Conservation (phyloP, 2,888 invertebrate genomes). For the Pandemis cinnamomeana region DNA sequence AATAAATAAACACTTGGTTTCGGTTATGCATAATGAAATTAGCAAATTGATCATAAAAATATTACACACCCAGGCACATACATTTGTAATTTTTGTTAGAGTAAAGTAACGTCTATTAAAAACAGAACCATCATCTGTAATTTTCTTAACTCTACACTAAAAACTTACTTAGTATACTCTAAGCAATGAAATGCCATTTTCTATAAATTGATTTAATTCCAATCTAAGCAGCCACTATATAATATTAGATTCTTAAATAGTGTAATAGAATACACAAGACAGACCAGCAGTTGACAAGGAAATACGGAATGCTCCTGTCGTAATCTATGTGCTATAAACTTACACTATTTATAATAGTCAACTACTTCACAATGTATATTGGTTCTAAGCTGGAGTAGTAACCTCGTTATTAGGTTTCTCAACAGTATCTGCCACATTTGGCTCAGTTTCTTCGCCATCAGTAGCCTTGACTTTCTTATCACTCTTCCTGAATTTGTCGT, state of each 20-base stretch:
- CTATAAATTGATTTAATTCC: slow-evolving; percentile 5
- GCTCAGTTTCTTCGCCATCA: slow-evolving; percentile 69
- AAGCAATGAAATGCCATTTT: slow-evolving; percentile 24
- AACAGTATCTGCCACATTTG: slow-evolving; percentile 63
- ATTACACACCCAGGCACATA: slow-evolving; percentile 8
- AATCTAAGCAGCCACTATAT: slow-evolving; percentile 5
- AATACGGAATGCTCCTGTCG: slow-evolving; percentile 33
- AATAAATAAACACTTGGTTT: too few relatives aligned
- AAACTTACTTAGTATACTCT: background rate
- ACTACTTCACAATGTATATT: background rate
- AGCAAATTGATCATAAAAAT: too few relatives aligned
- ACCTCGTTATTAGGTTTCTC: slow-evolving; percentile 71
- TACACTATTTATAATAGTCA: background rate
- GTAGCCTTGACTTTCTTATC: slow-evolving; percentile 84
- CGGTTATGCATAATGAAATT: too few relatives aligned
- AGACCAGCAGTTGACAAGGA: slow-evolving; percentile 22
- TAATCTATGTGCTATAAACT: background rate
- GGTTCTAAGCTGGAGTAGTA: slow-evolving; percentile 59
- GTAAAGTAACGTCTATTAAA: background rate
- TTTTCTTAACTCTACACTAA: slow-evolving; percentile 15
- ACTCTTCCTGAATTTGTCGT: slow-evolving; percentile 87
- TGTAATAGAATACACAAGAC: background rate
- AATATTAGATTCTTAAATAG: too few relatives aligned
- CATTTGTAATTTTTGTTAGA: background rate
- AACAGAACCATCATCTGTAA: slow-evolving; percentile 11